These are phyloP conservation scores for Silurus aristotelis DNA, from an alignment of 2,797 vertebrate genomes.

Conservation along the genomic window DNA sequence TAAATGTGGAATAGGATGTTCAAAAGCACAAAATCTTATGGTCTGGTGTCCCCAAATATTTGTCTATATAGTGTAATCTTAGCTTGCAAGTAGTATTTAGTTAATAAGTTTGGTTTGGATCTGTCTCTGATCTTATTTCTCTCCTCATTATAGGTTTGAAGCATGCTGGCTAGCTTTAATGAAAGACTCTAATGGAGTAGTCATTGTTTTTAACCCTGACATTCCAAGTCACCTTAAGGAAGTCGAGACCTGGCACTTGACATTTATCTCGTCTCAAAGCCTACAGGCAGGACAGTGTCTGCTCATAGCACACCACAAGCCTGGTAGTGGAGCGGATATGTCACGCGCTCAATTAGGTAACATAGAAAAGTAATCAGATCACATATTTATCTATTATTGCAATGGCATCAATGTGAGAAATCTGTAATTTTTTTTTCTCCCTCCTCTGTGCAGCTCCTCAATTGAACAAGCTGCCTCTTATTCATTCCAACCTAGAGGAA, in stretches of 20 bases:
- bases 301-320: constrained; percentile 92
- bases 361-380: not conserved
- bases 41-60: too few species aligned
- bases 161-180: constrained; percentile 95
- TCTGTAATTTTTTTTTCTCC: not conserved
- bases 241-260: constrained; percentile 87
- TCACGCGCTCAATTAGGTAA: constrained; percentile 79
- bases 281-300: constrained; percentile 87
- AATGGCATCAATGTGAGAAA: not conserved
- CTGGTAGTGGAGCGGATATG: constrained; percentile 74
- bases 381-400: not conserved
- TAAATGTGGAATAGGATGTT: too few species aligned
- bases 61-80: too few species aligned
- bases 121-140: not conserved
- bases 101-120: not conserved
- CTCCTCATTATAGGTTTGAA: constrained; percentile 80
- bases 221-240: constrained; percentile 89
- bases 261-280: constrained; percentile 86
- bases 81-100: too few species aligned
- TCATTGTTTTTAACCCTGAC: constrained; percentile 90
- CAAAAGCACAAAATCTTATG: too few species aligned
- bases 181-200: constrained; percentile 87
- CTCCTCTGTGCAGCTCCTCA: constrained; percentile 74
- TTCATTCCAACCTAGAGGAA: constrained; percentile 93
- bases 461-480: constrained; percentile 80